phyloP scores from a whole-genome alignment of 2,888 invertebrate genomes.

The Phytoseiulus persimilis region DNA sequence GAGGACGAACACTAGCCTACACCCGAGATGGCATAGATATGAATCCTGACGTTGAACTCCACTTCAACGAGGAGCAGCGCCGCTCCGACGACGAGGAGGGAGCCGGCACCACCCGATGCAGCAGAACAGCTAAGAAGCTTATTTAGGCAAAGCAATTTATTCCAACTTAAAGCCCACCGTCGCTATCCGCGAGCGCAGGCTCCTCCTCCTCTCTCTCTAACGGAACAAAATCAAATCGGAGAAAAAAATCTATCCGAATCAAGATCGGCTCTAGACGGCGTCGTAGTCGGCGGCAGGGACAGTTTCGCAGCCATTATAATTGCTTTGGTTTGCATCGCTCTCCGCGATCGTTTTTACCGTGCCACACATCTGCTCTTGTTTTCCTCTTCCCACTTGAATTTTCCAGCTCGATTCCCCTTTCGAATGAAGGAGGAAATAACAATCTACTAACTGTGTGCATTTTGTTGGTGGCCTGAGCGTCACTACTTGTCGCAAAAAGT shows the following conservation, averaged over 20 bases:
- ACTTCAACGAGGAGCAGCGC: background rate
- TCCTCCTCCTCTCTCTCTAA: background rate
- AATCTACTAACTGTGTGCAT: no score
- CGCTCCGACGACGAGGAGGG: background rate
- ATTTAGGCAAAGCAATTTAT: slow-evolving; percentile 37
- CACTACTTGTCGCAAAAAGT: background rate
- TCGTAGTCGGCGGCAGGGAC: no score
- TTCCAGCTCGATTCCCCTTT: no score
- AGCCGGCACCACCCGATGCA: background rate
- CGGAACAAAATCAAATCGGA: background rate
- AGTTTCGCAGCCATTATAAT: no score
- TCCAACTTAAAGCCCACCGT: slow-evolving; percentile 35
- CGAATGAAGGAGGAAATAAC: no score
- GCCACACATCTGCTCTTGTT: no score
- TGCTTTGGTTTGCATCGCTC: background rate
- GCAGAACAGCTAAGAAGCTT: slow-evolving; percentile 36
- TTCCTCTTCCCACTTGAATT: no score
- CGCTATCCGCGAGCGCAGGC: background rate
- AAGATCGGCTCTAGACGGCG: background rate
- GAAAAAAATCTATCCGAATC: background rate
- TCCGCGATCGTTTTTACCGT: background rate
- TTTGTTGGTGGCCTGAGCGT: no score
- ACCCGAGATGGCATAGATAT: background rate
- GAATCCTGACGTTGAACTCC: background rate
- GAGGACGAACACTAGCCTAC: background rate